Percentiles rank a stretch among this genome's conserved stretches.
Conservation (phyloP, 2,113 vertebrate species). For the Arvicanthis niloticus region DNA sequence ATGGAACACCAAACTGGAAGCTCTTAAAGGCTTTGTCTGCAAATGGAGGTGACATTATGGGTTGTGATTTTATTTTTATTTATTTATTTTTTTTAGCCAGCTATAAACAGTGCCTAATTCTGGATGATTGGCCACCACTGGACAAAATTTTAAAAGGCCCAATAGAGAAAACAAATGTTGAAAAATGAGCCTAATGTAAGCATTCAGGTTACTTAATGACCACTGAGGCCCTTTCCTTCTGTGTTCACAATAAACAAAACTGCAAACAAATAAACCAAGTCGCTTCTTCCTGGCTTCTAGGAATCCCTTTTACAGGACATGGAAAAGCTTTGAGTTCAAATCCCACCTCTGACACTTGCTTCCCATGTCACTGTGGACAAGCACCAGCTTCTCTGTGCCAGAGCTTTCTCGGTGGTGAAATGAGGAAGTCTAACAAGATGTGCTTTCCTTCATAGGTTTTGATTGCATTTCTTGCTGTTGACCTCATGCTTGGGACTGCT, state of each 20-base stretch:
- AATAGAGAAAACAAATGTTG: constrained; percentile 8
- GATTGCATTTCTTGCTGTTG: constrained; percentile 5
- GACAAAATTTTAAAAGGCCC: constrained; percentile 12
- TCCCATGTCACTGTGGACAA: not conserved
- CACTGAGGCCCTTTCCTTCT: not conserved
- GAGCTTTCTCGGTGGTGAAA: constrained; percentile 54
- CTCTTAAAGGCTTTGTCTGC: not conserved
- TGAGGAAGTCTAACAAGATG: not conserved
- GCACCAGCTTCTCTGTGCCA: not conserved
- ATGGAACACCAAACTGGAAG: constrained; percentile 30
- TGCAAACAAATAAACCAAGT: not conserved
- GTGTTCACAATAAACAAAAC: constrained; percentile 23
- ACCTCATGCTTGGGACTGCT: constrained; percentile 1
- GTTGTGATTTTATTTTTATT: not conserved
- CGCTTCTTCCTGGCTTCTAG: not conserved
- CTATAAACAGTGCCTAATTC: not conserved
- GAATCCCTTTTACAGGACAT: not conserved
- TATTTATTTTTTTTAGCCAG: not conserved
- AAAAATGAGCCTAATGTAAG: constrained; percentile 28
- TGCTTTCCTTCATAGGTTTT: constrained; percentile 29
- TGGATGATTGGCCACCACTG: not conserved
- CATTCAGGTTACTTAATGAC: not conserved
- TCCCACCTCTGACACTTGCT: not conserved
- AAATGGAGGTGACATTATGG: not conserved
- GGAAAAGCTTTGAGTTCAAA: constrained; percentile 15